Conservation (phyloP, 2,113 vertebrate species). For the Bubo blakistoni region DNA sequence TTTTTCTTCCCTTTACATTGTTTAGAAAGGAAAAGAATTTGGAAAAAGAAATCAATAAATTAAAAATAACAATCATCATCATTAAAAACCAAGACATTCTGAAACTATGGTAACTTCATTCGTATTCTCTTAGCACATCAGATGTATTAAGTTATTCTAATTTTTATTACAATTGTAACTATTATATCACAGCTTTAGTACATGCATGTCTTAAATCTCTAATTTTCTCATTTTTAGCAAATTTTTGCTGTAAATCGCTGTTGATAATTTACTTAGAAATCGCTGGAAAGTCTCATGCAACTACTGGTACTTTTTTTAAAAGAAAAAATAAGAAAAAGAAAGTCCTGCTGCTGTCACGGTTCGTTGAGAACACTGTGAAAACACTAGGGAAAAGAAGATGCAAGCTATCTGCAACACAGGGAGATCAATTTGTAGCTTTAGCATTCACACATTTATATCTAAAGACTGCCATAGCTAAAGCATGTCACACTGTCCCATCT, state of each 20-base stretch:
- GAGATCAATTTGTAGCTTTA: background rate
- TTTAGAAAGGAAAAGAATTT: background rate
- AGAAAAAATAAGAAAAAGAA: background rate
- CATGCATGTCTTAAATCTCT: background rate
- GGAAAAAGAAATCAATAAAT: background rate
- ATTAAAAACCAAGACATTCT: background rate
- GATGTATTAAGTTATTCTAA: background rate
- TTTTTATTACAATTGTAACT: background rate
- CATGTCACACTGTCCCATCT: background rate
- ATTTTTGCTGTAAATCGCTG: background rate
- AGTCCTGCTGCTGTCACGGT: background rate
- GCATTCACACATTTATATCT: background rate
- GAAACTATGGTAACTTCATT: background rate
- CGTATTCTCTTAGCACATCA: background rate
- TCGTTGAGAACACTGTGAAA: background rate
- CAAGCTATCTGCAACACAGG: background rate
- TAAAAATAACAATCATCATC: background rate
- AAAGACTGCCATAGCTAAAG: background rate
- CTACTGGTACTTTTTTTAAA: background rate
- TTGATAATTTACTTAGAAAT: background rate
- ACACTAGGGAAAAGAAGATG: background rate
- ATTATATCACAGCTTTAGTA: background rate
- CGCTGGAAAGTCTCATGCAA: background rate
- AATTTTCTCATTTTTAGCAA: background rate
- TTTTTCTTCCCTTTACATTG: background rate